A percentile compares a stretch with the other conserved stretches of the same genome.
phyloP scores from a whole-genome alignment of 2,888 invertebrate genomes.

The Drosophila paranaensis region DNA sequence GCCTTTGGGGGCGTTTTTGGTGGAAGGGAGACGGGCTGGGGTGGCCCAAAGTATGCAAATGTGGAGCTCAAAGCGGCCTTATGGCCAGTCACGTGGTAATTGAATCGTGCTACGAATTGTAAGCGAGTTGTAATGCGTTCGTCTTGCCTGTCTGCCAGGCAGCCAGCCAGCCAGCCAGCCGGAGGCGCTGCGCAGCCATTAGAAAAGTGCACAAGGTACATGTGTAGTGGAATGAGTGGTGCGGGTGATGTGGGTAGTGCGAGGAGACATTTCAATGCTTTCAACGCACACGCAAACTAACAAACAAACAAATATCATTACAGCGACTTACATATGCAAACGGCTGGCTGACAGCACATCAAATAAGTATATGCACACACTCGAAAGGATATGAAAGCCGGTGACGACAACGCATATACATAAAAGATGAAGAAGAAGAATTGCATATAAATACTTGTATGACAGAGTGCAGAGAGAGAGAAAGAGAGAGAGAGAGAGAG shows the following conservation, averaged over 20 bases:
- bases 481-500: not conserved
- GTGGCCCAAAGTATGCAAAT: slow-evolving; percentile 66
- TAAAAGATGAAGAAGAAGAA: slow-evolving; percentile 78
- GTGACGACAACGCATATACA: slow-evolving; percentile 73
- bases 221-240: slow-evolving; percentile 10
- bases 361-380: slow-evolving; percentile 66
- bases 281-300: slow-evolving; percentile 66
- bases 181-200: slow-evolving; percentile 41
- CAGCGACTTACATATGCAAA: slow-evolving; percentile 75
- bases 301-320: slow-evolving; percentile 74
- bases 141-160: not conserved
- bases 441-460: slow-evolving; percentile 73
- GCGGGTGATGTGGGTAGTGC: not conserved
- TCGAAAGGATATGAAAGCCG: slow-evolving; percentile 75
- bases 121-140: slow-evolving; percentile 68
- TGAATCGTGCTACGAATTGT: slow-evolving; percentile 75
- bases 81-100: slow-evolving; percentile 70
- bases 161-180: not conserved
- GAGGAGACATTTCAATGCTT: slow-evolving; percentile 72
- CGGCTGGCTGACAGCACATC: slow-evolving; percentile 65
- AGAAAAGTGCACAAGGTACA: slow-evolving; percentile 69
- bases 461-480: slow-evolving; percentile 2
- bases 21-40: not conserved
- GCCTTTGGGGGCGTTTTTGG: slow-evolving; percentile 43
- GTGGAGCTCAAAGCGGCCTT: slow-evolving; percentile 54